Conservation (phyloP, 1,140 invertebrate species). For the Orius insidiosus region DNA sequence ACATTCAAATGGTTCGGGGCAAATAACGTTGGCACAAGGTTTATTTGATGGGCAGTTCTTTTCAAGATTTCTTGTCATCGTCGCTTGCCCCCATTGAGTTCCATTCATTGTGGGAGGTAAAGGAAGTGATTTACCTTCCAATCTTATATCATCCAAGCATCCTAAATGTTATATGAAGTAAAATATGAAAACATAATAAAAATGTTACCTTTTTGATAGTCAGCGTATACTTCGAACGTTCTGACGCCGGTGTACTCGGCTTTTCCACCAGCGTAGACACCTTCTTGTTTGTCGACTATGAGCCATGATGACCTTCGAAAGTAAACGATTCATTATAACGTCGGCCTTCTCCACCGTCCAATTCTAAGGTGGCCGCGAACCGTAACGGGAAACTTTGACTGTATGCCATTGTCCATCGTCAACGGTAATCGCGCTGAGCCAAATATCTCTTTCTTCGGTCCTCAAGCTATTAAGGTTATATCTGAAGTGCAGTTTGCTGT, state of each 20-base stretch:
- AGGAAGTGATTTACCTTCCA: conserved; percentile 83
- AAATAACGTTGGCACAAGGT: conserved; percentile 80
- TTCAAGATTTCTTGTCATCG: conserved; percentile 76
- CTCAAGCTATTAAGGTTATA: conserved; percentile 84
- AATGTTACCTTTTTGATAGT: conserved; percentile 70
- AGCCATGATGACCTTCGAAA: conserved; percentile 84
- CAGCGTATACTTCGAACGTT: conserved; percentile 86
- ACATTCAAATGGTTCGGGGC: conserved; percentile 84
- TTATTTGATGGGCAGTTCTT: conserved; percentile 84
- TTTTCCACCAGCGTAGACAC: conserved; percentile 86
- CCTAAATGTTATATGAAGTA: conserved; percentile 28
- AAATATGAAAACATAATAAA: conserved; percentile 6
- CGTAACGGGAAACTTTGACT: conserved; percentile 64
- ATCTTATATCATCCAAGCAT: conserved; percentile 66
- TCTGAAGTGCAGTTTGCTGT: conserved; percentile 72
- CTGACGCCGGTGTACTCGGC: conserved; percentile 83
- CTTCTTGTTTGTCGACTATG: conserved; percentile 82
- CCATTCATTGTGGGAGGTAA: conserved; percentile 82
- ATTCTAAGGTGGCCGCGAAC: conserved; percentile 83
- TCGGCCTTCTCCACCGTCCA: conserved; percentile 88
- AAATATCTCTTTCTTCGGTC: conserved; percentile 76
- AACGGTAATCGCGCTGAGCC: conserved; percentile 73
- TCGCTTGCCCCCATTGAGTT: conserved; percentile 85
- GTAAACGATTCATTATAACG: conserved; percentile 87
- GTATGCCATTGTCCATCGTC: conserved; percentile 97